Evolutionary conservation across 1,140 invertebrate genomes (phyloP), one percentile per base, ranked within the genome.

Genomic region (Vanessa tameamea): DNA sequence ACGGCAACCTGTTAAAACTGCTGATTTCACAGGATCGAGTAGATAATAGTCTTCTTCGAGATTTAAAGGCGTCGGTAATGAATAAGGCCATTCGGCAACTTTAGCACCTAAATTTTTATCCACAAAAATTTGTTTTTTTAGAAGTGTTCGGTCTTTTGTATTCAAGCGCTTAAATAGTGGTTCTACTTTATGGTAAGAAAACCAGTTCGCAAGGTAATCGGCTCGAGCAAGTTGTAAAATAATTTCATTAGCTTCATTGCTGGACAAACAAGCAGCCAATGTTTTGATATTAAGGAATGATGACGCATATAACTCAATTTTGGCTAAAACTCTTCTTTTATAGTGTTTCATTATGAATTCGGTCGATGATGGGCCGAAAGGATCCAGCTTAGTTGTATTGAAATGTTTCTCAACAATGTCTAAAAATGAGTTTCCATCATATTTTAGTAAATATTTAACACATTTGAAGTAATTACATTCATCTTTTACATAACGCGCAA

Each of bases 391-490:
- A 5, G 69, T 9, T 20, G 66, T 37, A 71, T 82, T 80, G 67
- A 73, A 85, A 80, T 87, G 84, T 51, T 80, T 83, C 69, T 89
- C 87, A 16, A 82, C 64, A 20, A 87, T 77, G 51, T 87, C 73
- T n/a, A 90, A 77, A 66, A 80, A 87, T 53, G 82, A 59, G 66
- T 82, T 74, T 0, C 81, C 64, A 47, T 88, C 76, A 2, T 20
- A 64, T 72, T 88, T 88, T 11, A 90, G 68, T 43, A 90, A 53
- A 69, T 72, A 80, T 77, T 77, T 83, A 12, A 84, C 61, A 61
- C 78, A 82, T 16, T 77, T 75, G 15, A 82, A 84, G 69, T 81
- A 88, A 9, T 78, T 47, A 6, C n/a, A n/a, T 70, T 81, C 71
- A 16, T 82, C 47, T 9, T 77, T 14, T 37, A 80, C 51, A 57